Conservation (phyloP, 2,113 vertebrate genomes). For the Conger conger region DNA sequence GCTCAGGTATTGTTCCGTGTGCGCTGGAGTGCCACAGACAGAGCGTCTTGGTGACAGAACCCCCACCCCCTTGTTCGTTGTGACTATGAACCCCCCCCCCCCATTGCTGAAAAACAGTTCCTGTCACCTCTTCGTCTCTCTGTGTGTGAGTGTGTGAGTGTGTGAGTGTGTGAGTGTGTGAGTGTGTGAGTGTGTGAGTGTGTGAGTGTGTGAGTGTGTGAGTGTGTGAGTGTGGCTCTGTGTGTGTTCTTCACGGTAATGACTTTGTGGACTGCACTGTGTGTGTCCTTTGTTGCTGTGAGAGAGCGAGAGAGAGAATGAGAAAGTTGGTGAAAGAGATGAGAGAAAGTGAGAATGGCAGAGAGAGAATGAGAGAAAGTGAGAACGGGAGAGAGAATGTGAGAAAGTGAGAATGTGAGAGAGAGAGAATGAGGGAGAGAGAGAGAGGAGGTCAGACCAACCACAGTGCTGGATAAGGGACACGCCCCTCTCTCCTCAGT, state of each 20-base stretch:
- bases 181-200: too few relatives aligned
- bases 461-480: constrained; percentile 63
- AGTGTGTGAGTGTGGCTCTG: too few relatives aligned
- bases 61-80: constrained; percentile 30
- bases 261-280: constrained; percentile 62
- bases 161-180: too few relatives aligned
- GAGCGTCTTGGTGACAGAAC: constrained; percentile 47
- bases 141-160: too few relatives aligned
- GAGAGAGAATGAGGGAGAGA: too few relatives aligned
- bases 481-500: constrained; percentile 56
- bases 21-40: constrained; percentile 47
- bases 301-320: too few relatives aligned
- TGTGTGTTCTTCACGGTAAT: constrained; percentile 69
- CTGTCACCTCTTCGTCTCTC: constrained; percentile 48
- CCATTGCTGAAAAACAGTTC: constrained; percentile 42
- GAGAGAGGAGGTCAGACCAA: constrained; percentile 54
- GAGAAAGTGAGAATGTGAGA: too few relatives aligned
- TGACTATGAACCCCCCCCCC: constrained; percentile 19
- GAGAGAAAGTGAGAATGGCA: constrained; percentile 23
- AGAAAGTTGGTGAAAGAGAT: constrained; percentile 15
- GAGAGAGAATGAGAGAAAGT: too few relatives aligned
- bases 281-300: constrained; percentile 40
- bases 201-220: too few relatives aligned
- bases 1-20: constrained; percentile 35
- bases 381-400: too few relatives aligned